Evolutionary conservation across 2,113 vertebrate genomes (phyloP).

Genomic region (Ictalurus furcatus): DNA sequence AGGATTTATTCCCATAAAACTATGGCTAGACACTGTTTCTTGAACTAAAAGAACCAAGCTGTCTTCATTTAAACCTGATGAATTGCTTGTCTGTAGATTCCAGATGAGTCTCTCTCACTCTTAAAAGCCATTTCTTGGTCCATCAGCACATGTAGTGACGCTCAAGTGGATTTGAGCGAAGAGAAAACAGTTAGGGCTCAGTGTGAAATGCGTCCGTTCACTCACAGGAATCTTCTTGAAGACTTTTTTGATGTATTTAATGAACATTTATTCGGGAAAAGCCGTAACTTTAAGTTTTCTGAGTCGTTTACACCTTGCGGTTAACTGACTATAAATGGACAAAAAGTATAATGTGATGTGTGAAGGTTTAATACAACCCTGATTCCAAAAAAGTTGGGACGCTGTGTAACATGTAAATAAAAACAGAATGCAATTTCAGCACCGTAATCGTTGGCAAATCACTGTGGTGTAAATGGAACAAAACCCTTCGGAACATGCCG

Average conservation of each 20-base stretch:
- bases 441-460: background rate
- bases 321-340: background rate
- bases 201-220: background rate
- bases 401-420: no score
- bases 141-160: background rate
- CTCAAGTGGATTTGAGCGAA: background rate
- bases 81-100: conserved; percentile 9
- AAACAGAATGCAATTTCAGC: no score
- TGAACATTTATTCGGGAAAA: background rate
- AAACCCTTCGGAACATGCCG: background rate
- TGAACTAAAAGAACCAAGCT: background rate
- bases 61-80: conserved; percentile 12
- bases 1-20: background rate
- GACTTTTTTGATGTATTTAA: background rate
- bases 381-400: no score
- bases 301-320: background rate
- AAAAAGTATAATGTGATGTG: background rate
- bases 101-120: background rate
- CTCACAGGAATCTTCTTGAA: background rate
- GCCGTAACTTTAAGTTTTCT: background rate
- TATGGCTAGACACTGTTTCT: background rate
- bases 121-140: background rate
- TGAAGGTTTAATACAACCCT: no score
- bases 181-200: background rate
- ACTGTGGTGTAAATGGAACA: background rate